phyloP scores from a whole-genome alignment of 2,113 vertebrate species.

The Rhea pennata region DNA sequence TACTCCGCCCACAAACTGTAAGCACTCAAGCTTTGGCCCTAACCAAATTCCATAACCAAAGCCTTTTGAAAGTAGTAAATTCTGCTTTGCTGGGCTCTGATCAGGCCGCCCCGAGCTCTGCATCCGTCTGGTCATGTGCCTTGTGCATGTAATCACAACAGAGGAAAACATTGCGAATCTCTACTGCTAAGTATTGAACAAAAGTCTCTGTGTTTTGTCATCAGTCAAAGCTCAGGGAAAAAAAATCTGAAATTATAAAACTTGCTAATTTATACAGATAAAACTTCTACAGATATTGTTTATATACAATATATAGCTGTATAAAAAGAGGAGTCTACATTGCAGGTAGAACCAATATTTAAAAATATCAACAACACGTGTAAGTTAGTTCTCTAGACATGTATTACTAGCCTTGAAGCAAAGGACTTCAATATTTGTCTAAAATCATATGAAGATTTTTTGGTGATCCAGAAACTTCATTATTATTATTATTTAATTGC shows the following conservation, averaged over 20 bases:
- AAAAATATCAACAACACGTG: neutral
- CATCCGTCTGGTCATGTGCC: neutral
- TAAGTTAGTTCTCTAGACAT: neutral
- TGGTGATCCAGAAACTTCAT: neutral
- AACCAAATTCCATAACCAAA: neutral
- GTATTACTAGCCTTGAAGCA: neutral
- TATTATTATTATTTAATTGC: accelerated
- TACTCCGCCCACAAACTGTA: neutral
- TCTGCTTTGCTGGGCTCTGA: neutral
- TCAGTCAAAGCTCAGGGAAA: neutral
- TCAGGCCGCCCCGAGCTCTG: neutral
- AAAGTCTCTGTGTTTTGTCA: neutral
- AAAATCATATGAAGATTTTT: neutral
- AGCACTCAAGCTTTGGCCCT: neutral
- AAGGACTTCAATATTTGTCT: neutral
- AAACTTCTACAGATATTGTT: neutral
- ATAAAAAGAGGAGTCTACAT: neutral
- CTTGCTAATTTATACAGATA: neutral
- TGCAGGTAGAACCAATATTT: neutral
- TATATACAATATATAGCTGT: neutral
- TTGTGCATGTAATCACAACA: neutral
- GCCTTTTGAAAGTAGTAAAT: neutral
- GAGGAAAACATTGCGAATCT: neutral
- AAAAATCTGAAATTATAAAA: neutral
- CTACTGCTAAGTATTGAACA: neutral